Percentiles rank a stretch among this genome's conserved stretches.
These are phyloP conservation scores for Tamandua tetradactyla DNA, from an alignment of 2,797 vertebrate species.

Conservation along the genomic window DNA sequence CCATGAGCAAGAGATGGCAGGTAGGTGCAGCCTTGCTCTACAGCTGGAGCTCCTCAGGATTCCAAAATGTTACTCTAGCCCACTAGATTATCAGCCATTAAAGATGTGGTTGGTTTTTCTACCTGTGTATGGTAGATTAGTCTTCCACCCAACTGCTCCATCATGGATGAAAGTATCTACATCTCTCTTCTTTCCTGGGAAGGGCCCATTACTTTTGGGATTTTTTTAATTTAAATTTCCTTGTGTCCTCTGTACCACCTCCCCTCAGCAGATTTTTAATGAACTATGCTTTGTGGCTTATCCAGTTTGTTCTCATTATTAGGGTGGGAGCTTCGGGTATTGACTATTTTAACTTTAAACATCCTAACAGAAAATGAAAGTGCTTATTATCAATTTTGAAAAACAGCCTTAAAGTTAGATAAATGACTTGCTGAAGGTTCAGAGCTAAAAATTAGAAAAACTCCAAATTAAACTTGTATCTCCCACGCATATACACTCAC, in stretches of 20 bases:
- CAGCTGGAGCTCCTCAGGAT: not conserved
- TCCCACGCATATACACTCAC: not conserved
- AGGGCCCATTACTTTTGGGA: not conserved
- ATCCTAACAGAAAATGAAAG: not conserved
- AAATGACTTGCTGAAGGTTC: not conserved
- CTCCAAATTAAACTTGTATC: not conserved
- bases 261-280: not conserved
- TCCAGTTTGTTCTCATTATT: not conserved
- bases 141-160: not conserved
- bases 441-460: not conserved
- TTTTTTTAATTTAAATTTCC: not conserved
- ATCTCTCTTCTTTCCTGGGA: not conserved
- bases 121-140: not conserved
- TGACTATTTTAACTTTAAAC: not conserved
- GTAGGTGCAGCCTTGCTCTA: not conserved
- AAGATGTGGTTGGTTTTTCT: not conserved
- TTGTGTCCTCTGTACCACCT: not conserved
- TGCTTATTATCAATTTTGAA: not conserved
- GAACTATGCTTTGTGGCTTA: not conserved
- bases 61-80: not conserved
- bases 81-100: not conserved
- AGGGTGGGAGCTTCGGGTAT: not conserved
- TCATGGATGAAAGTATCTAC: not conserved
- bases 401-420: not conserved
- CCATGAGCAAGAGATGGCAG: not conserved